Percentiles rank a stretch among this genome's conserved stretches.
Conservation (phyloP, 1,140 invertebrate genomes). For the Sipha flava region DNA sequence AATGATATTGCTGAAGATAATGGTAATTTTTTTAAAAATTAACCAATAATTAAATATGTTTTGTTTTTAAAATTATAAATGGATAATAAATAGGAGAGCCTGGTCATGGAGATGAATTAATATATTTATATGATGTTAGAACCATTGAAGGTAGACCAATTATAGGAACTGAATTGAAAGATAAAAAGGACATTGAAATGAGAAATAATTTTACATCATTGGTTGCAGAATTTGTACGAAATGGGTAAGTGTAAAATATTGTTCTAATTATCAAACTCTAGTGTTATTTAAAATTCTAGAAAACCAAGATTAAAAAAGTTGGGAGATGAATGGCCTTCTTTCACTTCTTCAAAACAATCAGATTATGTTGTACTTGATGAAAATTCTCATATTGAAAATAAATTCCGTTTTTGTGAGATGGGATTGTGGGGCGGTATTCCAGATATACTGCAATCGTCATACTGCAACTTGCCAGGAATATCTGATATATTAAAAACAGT, state of each 20-base stretch:
- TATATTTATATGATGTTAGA: conserved; percentile 38
- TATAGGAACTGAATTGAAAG: conserved; percentile 37
- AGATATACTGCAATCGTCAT: conserved; percentile 46
- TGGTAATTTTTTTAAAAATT: not conserved
- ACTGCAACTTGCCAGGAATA: conserved; percentile 34
- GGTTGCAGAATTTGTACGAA: conserved; percentile 56
- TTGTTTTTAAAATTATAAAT: not conserved
- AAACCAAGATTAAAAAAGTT: conserved; percentile 33
- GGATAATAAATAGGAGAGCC: not conserved
- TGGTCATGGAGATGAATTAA: conserved; percentile 40
- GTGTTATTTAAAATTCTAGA: conserved; percentile 32
- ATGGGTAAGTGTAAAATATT: conserved; percentile 40
- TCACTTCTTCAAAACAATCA: conserved; percentile 44
- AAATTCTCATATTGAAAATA: conserved; percentile 44
- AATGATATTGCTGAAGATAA: not conserved
- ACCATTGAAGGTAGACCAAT: conserved; percentile 37
- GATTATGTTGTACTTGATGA: conserved; percentile 50
- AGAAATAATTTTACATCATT: conserved; percentile 54
- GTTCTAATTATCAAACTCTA: not conserved
- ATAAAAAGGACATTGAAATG: conserved; percentile 51
- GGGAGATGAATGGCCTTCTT: conserved; percentile 39
- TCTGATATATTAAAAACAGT: conserved; percentile 24
- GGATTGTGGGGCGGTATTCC: conserved; percentile 51
- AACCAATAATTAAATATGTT: not conserved
- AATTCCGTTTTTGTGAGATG: conserved; percentile 55